Conservation (phyloP, 2,797 vertebrate genomes). For the Acanthurus tractus region DNA sequence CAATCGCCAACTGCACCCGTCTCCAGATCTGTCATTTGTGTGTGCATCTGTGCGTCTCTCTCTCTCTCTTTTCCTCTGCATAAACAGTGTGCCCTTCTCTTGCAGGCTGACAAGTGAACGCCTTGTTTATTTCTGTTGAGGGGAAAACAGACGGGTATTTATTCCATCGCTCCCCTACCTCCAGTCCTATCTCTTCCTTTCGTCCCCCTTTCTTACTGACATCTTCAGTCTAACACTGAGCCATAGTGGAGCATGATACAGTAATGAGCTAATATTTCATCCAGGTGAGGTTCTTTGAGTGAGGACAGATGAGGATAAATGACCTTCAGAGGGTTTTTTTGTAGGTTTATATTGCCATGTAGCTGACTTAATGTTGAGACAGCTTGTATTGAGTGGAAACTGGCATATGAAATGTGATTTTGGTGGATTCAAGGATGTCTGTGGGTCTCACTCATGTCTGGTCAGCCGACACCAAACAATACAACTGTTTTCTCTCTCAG, state of each 20-base stretch:
- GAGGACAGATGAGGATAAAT: conserved; percentile 36
- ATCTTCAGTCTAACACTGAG: conserved; percentile 36
- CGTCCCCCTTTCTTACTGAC: conserved; percentile 24
- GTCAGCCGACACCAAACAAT: conserved; percentile 10
- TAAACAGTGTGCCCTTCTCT: conserved; percentile 71
- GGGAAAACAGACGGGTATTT: conserved; percentile 76
- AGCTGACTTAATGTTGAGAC: background rate
- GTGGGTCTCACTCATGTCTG: conserved; percentile 29
- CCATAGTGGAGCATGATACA: conserved; percentile 12
- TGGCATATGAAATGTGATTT: background rate
- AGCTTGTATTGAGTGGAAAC: background rate
- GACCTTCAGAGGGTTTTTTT: conserved; percentile 25
- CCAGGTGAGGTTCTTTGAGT: conserved; percentile 37
- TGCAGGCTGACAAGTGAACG: conserved; percentile 76
- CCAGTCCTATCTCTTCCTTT: conserved; percentile 32
- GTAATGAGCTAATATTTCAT: conserved; percentile 53
- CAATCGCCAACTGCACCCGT: conserved; percentile 46
- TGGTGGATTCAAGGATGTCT: conserved; percentile 6
- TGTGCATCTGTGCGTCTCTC: conserved; percentile 37
- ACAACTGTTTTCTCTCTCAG: background rate
- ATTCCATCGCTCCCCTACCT: conserved; percentile 60
- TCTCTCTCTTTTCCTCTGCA: conserved; percentile 54
- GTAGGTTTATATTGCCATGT: background rate
- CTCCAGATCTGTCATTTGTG: conserved; percentile 62
- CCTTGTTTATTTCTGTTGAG: conserved; percentile 82